Evolutionary conservation across 2,113 vertebrate genomes (phyloP).

Genomic region (Enhydra lutris): DNA sequence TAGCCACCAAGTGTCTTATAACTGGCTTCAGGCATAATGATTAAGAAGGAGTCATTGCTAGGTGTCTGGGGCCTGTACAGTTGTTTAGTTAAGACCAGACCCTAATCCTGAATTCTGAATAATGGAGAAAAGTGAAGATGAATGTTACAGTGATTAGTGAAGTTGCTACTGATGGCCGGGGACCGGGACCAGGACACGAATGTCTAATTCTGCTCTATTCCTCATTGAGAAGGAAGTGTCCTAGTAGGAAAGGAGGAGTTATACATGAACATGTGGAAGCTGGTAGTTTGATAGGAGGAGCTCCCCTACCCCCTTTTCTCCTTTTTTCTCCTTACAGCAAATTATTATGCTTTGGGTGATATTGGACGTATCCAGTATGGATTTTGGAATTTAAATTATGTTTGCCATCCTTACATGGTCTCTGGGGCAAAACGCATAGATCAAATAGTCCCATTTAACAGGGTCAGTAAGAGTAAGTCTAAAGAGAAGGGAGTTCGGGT

Average conservation of each 20-base stretch:
- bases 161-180: background rate
- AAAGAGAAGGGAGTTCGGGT: background rate
- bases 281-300: background rate
- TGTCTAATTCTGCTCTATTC: background rate
- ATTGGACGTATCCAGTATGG: background rate
- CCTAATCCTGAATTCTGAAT: background rate
- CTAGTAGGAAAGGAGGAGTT: background rate
- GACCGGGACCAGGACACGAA: background rate
- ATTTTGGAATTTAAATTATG: conserved; percentile 11
- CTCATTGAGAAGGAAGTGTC: background rate
- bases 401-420: background rate
- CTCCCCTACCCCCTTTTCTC: background rate
- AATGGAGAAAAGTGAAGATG: background rate
- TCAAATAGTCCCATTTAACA: background rate
- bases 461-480: background rate
- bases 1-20: background rate
- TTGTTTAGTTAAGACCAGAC: background rate
- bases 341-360: conserved; percentile 41
- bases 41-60: background rate
- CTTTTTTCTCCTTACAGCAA: background rate
- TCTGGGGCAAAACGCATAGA: background rate
- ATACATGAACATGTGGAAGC: background rate
- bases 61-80: background rate
- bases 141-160: background rate
- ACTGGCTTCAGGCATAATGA: conserved; percentile 17